Evolutionary conservation across 2,888 invertebrate species (phyloP).

Genomic region (Pandemis heparana): DNA sequence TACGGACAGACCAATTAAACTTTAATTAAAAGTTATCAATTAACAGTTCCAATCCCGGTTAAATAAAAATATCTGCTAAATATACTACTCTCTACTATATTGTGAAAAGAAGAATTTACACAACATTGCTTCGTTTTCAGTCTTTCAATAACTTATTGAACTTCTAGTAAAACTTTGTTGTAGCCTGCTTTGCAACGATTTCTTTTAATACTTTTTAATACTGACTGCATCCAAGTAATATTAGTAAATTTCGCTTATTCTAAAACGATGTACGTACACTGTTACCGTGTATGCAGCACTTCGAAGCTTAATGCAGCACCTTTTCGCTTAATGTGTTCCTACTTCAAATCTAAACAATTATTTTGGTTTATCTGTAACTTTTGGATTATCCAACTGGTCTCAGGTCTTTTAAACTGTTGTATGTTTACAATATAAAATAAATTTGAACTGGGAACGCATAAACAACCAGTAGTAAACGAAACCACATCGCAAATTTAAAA

Average conservation of each 20-base stretch:
- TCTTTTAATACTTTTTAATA: conserved; percentile 15
- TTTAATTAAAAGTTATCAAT: too few relatives aligned
- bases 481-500: neutral
- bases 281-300: conserved; percentile 59
- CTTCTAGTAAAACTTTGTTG: neutral
- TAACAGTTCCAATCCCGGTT: too few relatives aligned
- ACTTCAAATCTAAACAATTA: conserved; percentile 35
- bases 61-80: too few relatives aligned
- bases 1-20: too few relatives aligned
- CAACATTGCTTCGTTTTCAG: neutral
- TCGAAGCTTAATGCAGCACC: conserved; percentile 55
- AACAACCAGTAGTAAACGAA: conserved; percentile 8
- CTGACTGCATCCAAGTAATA: conserved; percentile 32
- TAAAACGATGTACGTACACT: conserved; percentile 52
- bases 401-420: too few relatives aligned
- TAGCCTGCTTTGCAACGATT: conserved; percentile 21
- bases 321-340: conserved; percentile 53
- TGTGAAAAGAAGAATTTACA: too few relatives aligned
- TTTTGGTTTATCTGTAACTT: too few relatives aligned
- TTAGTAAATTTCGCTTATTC: conserved; percentile 47
- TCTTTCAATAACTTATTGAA: neutral
- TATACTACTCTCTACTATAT: too few relatives aligned
- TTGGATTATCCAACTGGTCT: too few relatives aligned
- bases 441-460: conserved; percentile 52
- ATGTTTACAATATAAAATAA: neutral